Conservation (phyloP, 2,888 invertebrate genomes). For the Stramonita haemastoma region DNA sequence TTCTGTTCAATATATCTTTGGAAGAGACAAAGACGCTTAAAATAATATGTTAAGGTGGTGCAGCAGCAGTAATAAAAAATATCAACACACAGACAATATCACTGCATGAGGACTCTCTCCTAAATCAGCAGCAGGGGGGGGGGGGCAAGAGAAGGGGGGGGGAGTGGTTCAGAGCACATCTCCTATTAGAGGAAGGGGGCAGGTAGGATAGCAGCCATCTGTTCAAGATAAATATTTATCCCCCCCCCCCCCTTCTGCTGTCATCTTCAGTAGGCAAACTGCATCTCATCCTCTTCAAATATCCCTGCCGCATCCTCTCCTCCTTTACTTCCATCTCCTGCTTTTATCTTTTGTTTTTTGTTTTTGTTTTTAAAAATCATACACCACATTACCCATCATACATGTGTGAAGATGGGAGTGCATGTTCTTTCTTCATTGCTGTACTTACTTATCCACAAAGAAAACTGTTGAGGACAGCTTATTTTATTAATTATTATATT, state of each 20-base stretch:
- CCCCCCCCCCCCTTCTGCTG: not conserved
- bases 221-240: slow-evolving; percentile 14
- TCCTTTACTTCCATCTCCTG: not conserved
- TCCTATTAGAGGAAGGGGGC: not conserved
- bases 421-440: too few species aligned
- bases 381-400: not conserved
- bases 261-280: not conserved
- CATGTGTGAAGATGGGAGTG: not conserved
- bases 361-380: too few species aligned
- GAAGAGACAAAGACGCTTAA: too few species aligned
- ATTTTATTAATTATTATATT: too few species aligned
- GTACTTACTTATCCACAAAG: too few species aligned
- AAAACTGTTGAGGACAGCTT: too few species aligned
- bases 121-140: not conserved
- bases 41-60: too few species aligned
- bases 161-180: too few species aligned
- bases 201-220: not conserved
- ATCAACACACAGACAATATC: too few species aligned
- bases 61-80: too few species aligned
- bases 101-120: not conserved
- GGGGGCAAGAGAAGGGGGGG: too few species aligned
- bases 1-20: too few species aligned
- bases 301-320: not conserved
- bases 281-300: not conserved
- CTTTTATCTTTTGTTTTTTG: not conserved